Percentiles rank a stretch among this genome's conserved stretches.
Conservation (phyloP, 2,888 invertebrate species). For the Volucella inflata region DNA sequence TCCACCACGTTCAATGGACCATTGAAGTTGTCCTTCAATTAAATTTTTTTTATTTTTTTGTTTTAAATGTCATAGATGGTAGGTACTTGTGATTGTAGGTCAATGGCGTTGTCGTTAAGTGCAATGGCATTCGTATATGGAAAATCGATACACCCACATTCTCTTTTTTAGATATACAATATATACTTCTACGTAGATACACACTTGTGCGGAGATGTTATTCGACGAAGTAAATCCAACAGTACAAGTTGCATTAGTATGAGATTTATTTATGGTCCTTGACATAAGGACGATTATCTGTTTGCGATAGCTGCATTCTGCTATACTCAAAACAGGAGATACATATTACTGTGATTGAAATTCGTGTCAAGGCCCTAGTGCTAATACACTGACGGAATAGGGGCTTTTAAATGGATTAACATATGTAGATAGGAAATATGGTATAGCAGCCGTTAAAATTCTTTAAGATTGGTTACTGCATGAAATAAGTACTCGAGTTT, state of each 20-base stretch:
- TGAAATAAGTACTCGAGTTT: no score
- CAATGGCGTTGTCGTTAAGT: slow-evolving; percentile 66
- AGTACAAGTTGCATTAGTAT: slow-evolving; percentile 54
- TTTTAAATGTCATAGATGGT: slow-evolving; percentile 42
- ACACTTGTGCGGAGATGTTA: no score
- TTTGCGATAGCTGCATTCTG: slow-evolving; percentile 55
- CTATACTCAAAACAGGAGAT: slow-evolving; percentile 30
- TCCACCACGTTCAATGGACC: slow-evolving; percentile 43
- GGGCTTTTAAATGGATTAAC: no score
- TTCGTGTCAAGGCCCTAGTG: neutral
- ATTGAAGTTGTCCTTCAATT: slow-evolving; percentile 70
- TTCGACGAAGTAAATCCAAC: slow-evolving; percentile 32
- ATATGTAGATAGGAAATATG: no score
- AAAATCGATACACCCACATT: slow-evolving; percentile 61
- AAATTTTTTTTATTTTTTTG: neutral
- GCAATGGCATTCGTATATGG: slow-evolving; percentile 62
- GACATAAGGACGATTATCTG: slow-evolving; percentile 69
- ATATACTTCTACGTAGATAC: neutral
- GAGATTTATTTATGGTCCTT: slow-evolving; percentile 64
- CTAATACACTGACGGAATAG: neutral
- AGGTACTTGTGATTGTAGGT: slow-evolving; percentile 65
- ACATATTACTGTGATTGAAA: slow-evolving; percentile 30
- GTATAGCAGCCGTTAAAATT: no score
- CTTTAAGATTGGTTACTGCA: no score
- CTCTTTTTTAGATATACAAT: no score